A percentile compares a stretch with the other conserved stretches of the same genome.
Evolutionary conservation across 2,888 invertebrate genomes (phyloP).

Genomic region (Endomychus coccineus): DNA sequence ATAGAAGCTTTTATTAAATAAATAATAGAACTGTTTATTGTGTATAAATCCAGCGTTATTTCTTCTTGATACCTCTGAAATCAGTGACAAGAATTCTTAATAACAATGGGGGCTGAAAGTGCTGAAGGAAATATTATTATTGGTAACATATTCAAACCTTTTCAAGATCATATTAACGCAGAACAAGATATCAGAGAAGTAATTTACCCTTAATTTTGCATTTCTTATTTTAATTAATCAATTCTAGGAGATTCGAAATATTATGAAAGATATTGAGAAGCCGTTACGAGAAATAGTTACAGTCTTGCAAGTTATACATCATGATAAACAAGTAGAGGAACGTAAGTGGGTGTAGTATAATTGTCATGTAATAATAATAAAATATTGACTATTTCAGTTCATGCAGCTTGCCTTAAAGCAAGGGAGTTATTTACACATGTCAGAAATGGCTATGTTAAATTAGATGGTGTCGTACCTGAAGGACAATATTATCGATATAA

Average conservation of each 20-base stretch:
- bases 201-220: conserved; percentile 24
- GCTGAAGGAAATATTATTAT: conserved; percentile 8
- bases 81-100: not conserved
- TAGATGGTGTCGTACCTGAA: conserved; percentile 60
- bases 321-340: conserved; percentile 51
- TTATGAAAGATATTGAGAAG: conserved; percentile 71
- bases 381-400: conserved; percentile 45
- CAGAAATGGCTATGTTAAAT: conserved; percentile 53
- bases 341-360: not conserved
- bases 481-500: conserved; percentile 82
- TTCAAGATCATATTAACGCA: conserved; percentile 66
- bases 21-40: not conserved
- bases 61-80: too few relatives aligned
- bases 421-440: conserved; percentile 61
- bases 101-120: not conserved
- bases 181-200: conserved; percentile 81
- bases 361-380: not conserved
- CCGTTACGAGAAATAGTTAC: conserved; percentile 71
- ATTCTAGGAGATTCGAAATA: conserved; percentile 57
- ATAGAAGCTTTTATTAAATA: too few relatives aligned
- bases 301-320: conserved; percentile 74
- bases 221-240: conserved; percentile 7
- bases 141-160: conserved; percentile 55
- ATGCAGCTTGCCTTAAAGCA: conserved; percentile 56
- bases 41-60: not conserved